Base-by-base conservation (phyloP, 2,113 vertebrate genomes). In the Zosterops borbonicus region DNA sequence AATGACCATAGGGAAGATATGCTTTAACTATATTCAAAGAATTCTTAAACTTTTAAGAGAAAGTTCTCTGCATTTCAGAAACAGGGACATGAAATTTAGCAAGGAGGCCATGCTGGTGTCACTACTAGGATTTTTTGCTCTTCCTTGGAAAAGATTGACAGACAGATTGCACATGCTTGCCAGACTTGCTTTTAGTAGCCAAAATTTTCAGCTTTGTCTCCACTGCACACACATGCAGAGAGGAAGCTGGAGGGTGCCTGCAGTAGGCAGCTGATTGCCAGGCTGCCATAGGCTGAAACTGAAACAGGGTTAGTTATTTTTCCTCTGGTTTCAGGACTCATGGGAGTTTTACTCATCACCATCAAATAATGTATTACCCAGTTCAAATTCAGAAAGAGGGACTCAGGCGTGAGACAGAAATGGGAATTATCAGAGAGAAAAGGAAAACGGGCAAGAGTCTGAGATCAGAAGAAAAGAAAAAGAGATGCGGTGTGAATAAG, bases 1-100 rank as follows among this genome's bases (percentile, higher is more conserved):
- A 96, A 96, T 4, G 13, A 85, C 35, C 47, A 52, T 0, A 8
- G 33, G 87, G 79, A 93, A 93, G 12, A 13, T 4, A 33, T 5
- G 17, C 18, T 69, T 86, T 33, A 76, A 52, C 22, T 77, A 25
- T 23, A 50, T 92, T 94, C 93, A 83, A 87, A 90, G 90, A 83
- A 87, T 27, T 76, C 49, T 71, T 78, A 49, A 46, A 27, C 13
- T 90, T 92, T 65, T 17, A 83, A 94, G 76, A 86, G 76, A 86
- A 94, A 74, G 8, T 69, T 47, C 70, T 83, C 76, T 67, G 44
- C 39, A 67, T 88, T 92, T 92, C 71, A 83, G 49, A 88, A 96
- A 81, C 17, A 52, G 31, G 85, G 75, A 88, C 60, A 31, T 77
- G 68, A 96, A 77, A 80, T 86, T 67, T 4, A 87, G 47, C 21